Base-by-base conservation (phyloP, 2,888 invertebrate genomes). In the Caenorhabditis plicata region DNA sequence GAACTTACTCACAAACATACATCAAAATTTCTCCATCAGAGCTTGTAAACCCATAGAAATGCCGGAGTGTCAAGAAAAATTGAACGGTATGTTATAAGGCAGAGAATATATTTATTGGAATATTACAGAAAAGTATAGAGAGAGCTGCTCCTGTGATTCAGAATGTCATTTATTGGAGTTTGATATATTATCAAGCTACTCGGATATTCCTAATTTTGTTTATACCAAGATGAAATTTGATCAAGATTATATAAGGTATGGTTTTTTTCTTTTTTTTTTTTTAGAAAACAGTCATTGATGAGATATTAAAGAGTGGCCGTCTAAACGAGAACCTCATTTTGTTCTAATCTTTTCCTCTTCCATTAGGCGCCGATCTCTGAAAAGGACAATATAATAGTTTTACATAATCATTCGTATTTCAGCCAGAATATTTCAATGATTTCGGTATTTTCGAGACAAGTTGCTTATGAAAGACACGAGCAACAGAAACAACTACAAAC, bases 401-500 rank as follows among this genome's bases (percentile, higher is more conserved):
- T n/a, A n/a, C n/a, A n/a, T n/a, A n/a, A n/a, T n/a, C n/a, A n/a
- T n/a, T n/a, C n/a, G n/a, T n/a, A n/a, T n/a, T n/a, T 41, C 20
- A 66, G 63, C 20, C 20, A 41, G 4, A 45, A 64, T 11, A 36
- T 68, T 2, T 56, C 64, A 13, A 40, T 56, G 8, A 50, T 62
- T 0, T 54, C 56, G 27, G 38, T 73, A 20, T 74, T 54, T 43
- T 60, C 68, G 31, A 56, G 63, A 5, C 68, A 62, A n/a, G 58
- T 74, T 4, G 49, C 63, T 8, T 65, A 70, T 38, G 74, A 74
- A 27, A 39, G 61, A 2, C 60, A 70, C 31, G 71, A 73, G 25
- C 74, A 74, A 44, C 71, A 71, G 44, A 70, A 72, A 50, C 71
- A 72, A 45, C 35, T 74, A 20, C 70, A 74, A 48, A 71, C 69